Percentiles rank a stretch among this genome's conserved stretches.
Evolutionary conservation across 2,888 invertebrate genomes (phyloP).

Genomic region (Chaetogeoica ovagalla): DNA sequence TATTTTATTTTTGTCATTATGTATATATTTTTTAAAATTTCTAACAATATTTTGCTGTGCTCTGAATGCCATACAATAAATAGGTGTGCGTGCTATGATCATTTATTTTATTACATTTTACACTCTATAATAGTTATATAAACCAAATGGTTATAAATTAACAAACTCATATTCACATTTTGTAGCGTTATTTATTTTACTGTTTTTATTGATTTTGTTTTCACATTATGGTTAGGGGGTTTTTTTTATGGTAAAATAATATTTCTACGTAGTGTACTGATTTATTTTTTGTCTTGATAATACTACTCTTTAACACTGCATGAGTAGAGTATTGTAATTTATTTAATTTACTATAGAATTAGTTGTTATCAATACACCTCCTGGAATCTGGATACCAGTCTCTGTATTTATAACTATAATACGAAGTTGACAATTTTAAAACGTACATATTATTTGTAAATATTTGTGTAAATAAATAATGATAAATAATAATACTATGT

Average conservation of each 20-base stretch:
- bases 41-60: conserved; percentile 46
- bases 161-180: conserved; percentile 37
- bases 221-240: conserved; percentile 27
- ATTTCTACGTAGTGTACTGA: background rate
- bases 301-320: conserved; percentile 37
- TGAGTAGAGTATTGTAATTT: conserved; percentile 13
- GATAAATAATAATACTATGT: background rate
- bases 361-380: background rate
- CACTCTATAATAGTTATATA: conserved; percentile 2
- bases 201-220: background rate
- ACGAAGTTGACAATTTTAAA: background rate
- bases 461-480: background rate
- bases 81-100: conserved; percentile 46
- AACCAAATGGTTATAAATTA: conserved; percentile 9
- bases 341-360: conserved; percentile 6
- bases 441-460: background rate
- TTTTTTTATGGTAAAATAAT: background rate
- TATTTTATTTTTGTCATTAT: conserved; percentile 1
- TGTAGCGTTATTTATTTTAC: conserved; percentile 4
- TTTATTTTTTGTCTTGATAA: conserved; percentile 14
- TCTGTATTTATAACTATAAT: background rate
- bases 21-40: conserved; percentile 2
- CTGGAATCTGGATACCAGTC: background rate
- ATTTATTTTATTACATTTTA: conserved; percentile 17
- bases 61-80: conserved; percentile 48